Evolutionary conservation across 2,888 invertebrate genomes (phyloP), one percentile per base, ranked within the genome.

Genomic region (Shargacucullia verbasci): DNA sequence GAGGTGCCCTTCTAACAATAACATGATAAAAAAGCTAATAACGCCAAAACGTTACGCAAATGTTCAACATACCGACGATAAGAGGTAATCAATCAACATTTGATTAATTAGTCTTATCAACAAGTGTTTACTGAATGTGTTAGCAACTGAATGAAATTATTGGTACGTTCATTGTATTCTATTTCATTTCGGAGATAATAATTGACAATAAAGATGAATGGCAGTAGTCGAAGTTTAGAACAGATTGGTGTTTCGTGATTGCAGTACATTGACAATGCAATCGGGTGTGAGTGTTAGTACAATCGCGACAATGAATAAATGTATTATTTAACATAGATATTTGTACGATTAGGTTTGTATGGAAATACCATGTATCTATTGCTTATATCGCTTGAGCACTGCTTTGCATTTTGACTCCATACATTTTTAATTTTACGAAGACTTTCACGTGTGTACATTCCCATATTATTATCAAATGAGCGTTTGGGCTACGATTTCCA

Each of bases 91-190:
- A 73, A 82, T 85, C 83, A 82, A 66, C 54, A 57, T 64, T 72
- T 82, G 82, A 84, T 81, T 81, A 84, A 84, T 84, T 81, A 75
- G 55, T 53, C 46, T 49, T 68, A 82, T 83, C 83, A 76, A 53
- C 60, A 59, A 60, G 20, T 58, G 56, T 56, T 66, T 60, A 58
- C 39, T 56, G 46, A 56, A 54, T 59, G 38, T 35, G 33, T 7
- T 14, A 39, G n/a, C 44, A 20, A 49, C 47, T 65, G 55, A 71
- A 76, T 65, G 61, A 50, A 76, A 66, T 67, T 67, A 63, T 68
- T 56, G 34, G 31, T 38, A 34, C 27, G 52, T 50, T 14, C 41
- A 52, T 69, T 72, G 58, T 65, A 43, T 62, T 53, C 49, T 33
- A 57, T 61, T 61, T 48, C 14, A 41, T 65, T 48, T n/a, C 38